These are phyloP conservation scores for Petroica traversi DNA, from an alignment of 2,113 vertebrate genomes.

Conservation along the genomic window DNA sequence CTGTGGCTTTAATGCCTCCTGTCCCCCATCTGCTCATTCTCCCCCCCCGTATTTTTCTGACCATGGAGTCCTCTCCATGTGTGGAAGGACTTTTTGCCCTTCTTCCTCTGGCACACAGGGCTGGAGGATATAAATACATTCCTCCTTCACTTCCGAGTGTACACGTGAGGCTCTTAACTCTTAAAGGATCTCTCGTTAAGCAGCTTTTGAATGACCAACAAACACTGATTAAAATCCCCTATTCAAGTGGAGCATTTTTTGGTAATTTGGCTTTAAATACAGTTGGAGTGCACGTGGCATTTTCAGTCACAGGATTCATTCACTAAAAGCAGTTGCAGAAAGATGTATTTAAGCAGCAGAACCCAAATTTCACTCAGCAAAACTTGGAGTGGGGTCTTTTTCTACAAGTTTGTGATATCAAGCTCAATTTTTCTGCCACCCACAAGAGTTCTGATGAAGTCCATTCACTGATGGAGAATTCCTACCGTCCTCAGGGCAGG, in stretches of 20 bases:
- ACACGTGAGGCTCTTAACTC: neutral
- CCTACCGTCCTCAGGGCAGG: neutral
- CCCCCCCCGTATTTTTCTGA: neutral
- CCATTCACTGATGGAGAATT: neutral
- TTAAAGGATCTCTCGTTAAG: neutral
- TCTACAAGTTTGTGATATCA: neutral
- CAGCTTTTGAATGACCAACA: neutral
- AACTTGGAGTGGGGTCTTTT: neutral
- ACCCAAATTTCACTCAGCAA: neutral
- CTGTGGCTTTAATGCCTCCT: neutral
- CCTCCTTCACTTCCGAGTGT: neutral
- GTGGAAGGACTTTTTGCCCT: neutral
- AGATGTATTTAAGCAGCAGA: neutral
- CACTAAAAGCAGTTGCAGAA: neutral
- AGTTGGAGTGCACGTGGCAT: fast-evolving
- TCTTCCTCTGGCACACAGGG: neutral
- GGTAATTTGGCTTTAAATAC: neutral
- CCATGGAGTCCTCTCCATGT: fast-evolving
- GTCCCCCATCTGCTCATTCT: neutral
- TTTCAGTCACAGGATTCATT: neutral
- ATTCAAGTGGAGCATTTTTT: neutral
- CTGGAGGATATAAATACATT: neutral
- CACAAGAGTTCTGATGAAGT: neutral
- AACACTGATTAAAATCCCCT: neutral
- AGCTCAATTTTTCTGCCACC: neutral